Conservation (phyloP, 1,140 invertebrate genomes). For the Drosophila teissieri region DNA sequence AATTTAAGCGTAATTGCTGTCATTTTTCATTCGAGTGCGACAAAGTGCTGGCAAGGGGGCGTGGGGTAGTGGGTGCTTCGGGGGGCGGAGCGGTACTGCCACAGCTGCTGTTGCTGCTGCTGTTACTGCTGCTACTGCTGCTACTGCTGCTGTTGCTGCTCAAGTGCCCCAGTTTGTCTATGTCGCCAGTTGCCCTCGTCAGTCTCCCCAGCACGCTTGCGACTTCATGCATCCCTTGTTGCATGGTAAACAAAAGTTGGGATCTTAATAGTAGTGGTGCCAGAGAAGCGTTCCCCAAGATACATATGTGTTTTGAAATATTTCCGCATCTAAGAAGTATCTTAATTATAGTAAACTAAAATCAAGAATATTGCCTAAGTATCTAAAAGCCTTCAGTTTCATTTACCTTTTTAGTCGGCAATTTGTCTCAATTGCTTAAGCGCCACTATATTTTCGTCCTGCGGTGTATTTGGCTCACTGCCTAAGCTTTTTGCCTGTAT, state of each 20-base stretch:
- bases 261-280: background rate
- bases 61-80: background rate
- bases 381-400: too few relatives aligned
- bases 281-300: background rate
- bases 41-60: constrained; percentile 19
- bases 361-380: too few relatives aligned
- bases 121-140: constrained; percentile 32
- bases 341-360: too few relatives aligned
- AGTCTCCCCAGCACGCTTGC: constrained; percentile 12
- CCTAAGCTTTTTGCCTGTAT: background rate
- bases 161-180: constrained; percentile 67
- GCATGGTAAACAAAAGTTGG: constrained; percentile 5
- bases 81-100: constrained; percentile 10
- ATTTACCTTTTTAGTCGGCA: too few relatives aligned
- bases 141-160: constrained; percentile 22
- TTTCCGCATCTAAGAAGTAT: background rate
- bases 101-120: constrained; percentile 12
- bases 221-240: constrained; percentile 1
- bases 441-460: background rate
- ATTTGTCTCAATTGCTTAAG: too few relatives aligned
- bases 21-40: constrained; percentile 79
- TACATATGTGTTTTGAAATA: background rate
- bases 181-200: constrained; percentile 53
- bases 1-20: constrained; percentile 84
- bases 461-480: background rate